A percentile compares a stretch with the other conserved stretches of the same genome.
phyloP scores from a whole-genome alignment of 2,113 vertebrate genomes.

The Melospiza melodia region DNA sequence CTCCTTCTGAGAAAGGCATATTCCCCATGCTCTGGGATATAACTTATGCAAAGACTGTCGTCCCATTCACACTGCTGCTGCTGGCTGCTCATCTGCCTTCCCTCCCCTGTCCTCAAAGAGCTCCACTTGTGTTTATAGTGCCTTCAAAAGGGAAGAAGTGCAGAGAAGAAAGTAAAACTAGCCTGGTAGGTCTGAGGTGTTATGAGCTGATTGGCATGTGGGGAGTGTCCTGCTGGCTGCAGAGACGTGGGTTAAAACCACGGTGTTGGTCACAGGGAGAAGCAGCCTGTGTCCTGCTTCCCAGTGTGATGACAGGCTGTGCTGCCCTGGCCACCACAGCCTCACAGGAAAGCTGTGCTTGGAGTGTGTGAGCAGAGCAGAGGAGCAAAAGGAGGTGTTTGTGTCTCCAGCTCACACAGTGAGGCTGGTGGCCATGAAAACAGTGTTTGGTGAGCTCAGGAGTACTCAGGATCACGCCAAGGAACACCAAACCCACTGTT shows the following conservation, averaged over 20 bases:
- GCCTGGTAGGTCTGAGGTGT: slow-evolving; percentile 35
- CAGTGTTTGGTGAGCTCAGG: fast-evolving
- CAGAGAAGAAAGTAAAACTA: slow-evolving; percentile 54
- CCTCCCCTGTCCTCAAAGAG: neutral
- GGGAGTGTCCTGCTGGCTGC: slow-evolving; percentile 30
- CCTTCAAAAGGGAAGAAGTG: slow-evolving; percentile 40
- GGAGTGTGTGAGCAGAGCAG: neutral
- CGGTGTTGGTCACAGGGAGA: neutral
- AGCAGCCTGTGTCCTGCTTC: neutral
- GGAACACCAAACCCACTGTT: neutral
- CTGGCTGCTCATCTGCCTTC: neutral
- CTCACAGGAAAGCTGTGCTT: neutral
- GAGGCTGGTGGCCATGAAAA: neutral
- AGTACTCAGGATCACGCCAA: fast-evolving
- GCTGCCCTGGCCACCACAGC: neutral
- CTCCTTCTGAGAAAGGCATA: neutral
- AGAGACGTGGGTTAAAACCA: neutral
- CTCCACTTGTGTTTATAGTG: slow-evolving; percentile 26
- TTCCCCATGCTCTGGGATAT: neutral
- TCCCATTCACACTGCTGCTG: neutral
- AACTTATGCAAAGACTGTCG: neutral
- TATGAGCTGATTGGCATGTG: neutral
- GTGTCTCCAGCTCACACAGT: neutral
- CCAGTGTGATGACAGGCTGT: neutral
- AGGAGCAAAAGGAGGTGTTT: neutral